Evolutionary conservation across 2,797 vertebrate species (phyloP), one percentile per base, ranked within the genome.

Genomic region (Clamator glandarius): DNA sequence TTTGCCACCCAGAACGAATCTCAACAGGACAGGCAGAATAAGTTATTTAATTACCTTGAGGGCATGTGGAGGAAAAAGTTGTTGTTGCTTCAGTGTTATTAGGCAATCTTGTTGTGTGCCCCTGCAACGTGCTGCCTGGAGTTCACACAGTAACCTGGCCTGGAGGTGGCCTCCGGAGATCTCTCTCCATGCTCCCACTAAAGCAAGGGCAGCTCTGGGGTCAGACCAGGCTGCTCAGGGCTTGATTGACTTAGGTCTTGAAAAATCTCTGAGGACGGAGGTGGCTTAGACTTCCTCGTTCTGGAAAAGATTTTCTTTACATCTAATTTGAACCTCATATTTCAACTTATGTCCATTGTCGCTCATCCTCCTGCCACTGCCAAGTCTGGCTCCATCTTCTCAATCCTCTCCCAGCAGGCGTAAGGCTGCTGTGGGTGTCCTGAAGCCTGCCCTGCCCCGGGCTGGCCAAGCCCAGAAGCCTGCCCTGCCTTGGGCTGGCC

Each of bases 371-470:
- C 51, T 5, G 3, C 44, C 41, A 5, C 31, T 28, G 25, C 1
- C 1, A 42, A 91, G n/a, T 55, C 26, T 73, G 48, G 23, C 42
- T 80, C 14, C 6, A 2, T 72, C 68, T 74, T 80, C 61, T 66
- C 15, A 24, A 1, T 61, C 7, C 11, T 13, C 10, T 88, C 5
- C 36, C 24, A 0, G 2, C 21, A 25, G 70, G 36, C 5, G 0
- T 23, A 19, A 3, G 12, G 59, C 59, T 82, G 59, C 55, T 87
- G 46, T 63, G 52, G 50, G 31, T 92, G 55, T 58, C 77, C 58
- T 0, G 1, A 35, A 84, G 59, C 51, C n/a, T 46, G 68, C 31
- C 41, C 36, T 74, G 23, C 64, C 31, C 50, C 23, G 23, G 52
- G 29, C 41, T 78, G 69, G 16, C 44, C 10, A 13, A 67, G 48